Evolutionary conservation across 2,888 invertebrate species (phyloP).

Genomic region (Mythimna impura): DNA sequence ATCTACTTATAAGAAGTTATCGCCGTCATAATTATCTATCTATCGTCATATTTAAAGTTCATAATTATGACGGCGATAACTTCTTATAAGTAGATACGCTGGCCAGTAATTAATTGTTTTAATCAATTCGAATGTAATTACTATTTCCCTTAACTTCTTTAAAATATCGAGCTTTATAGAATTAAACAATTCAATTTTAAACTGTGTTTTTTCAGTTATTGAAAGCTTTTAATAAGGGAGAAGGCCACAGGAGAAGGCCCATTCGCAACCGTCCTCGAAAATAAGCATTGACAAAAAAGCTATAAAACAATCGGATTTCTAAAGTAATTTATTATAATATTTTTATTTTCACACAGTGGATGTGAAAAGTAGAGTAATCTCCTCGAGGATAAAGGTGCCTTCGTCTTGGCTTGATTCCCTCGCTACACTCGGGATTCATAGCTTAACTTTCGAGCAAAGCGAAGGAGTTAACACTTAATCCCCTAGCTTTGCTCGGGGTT

Average conservation of each 20-base stretch:
- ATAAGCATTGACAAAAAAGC: neutral
- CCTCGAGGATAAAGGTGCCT: too few species aligned
- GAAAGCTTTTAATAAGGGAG: neutral
- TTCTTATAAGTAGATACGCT: too few species aligned
- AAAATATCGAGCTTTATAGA: neutral
- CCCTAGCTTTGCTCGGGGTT: too few species aligned
- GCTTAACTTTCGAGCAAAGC: too few species aligned
- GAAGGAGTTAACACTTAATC: too few species aligned
- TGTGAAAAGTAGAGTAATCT: too few species aligned
- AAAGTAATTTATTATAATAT: too few species aligned
- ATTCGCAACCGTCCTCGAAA: neutral
- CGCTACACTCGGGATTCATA: too few species aligned
- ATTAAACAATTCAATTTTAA: neutral
- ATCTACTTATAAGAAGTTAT: neutral
- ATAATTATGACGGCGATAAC: constrained; percentile 10
- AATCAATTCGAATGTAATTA: constrained; percentile 18
- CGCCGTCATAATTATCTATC: constrained; percentile 11
- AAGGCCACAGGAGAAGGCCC: neutral
- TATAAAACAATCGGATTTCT: neutral
- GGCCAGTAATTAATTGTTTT: constrained; percentile 9
- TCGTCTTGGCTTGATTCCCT: too few species aligned
- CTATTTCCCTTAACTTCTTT: neutral
- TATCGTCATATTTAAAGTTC: too few species aligned
- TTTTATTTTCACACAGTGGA: too few species aligned
- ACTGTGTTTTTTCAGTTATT: neutral